Evolutionary conservation across 2,797 vertebrate genomes (phyloP).

Genomic region (Falco naumanni): DNA sequence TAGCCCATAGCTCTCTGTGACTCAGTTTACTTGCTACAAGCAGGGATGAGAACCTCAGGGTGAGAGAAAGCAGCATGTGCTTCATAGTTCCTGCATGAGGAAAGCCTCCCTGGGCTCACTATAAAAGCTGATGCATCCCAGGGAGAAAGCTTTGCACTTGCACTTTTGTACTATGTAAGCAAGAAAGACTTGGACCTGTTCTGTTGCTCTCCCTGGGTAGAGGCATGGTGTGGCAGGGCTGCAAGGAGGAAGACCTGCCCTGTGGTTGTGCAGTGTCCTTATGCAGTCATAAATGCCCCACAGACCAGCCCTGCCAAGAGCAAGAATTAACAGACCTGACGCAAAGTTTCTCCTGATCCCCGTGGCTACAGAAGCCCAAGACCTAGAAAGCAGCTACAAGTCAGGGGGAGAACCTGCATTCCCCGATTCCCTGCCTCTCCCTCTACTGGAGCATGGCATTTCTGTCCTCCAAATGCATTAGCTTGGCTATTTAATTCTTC

Average conservation of each 20-base stretch:
- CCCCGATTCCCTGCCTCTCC: not conserved
- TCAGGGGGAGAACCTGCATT: not conserved
- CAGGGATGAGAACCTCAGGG: not conserved
- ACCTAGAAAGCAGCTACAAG: not conserved
- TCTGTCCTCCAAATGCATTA: not conserved
- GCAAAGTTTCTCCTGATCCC: not conserved
- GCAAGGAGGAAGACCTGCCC: not conserved
- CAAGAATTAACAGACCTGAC: not conserved
- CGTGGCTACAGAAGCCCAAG: not conserved
- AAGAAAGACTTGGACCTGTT: not conserved
- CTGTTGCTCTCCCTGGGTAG: no score
- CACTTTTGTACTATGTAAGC: not conserved
- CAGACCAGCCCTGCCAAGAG: not conserved
- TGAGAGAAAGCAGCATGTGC: not conserved
- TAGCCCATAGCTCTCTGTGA: not conserved
- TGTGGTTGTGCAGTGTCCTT: not conserved
- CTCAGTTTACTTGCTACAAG: constrained; percentile 44
- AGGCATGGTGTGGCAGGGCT: not conserved
- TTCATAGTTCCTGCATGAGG: not conserved
- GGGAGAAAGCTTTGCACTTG: not conserved
- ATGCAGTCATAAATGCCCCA: not conserved
- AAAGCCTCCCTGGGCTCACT: not conserved
- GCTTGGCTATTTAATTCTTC: not conserved
- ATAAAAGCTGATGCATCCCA: not conserved
- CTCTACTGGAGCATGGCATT: not conserved